phyloP scores from a whole-genome alignment of 2,113 vertebrate species.

The Malurus alboscapulatus region DNA sequence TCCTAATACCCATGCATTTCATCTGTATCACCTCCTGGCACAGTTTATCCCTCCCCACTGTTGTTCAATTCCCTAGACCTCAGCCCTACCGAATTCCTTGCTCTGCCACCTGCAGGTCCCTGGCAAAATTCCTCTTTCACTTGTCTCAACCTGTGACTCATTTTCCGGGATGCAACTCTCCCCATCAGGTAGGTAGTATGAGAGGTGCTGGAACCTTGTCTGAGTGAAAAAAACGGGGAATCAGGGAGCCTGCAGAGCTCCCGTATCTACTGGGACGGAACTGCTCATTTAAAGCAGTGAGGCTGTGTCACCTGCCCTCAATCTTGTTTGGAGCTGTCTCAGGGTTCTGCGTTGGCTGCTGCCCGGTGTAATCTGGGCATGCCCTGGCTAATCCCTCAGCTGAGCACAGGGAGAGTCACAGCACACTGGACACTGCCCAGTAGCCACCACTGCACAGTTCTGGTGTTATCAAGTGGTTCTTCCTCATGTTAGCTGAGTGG shows the following conservation, averaged over 20 bases:
- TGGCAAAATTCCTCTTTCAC: not conserved
- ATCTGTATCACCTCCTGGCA: not conserved
- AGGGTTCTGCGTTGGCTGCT: not conserved
- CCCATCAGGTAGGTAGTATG: too few relatives aligned
- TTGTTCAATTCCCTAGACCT: not conserved
- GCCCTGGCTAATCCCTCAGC: not conserved
- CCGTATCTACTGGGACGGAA: not conserved
- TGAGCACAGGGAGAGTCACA: not conserved
- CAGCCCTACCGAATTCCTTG: not conserved
- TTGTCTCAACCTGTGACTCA: not conserved
- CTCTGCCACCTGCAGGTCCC: not conserved
- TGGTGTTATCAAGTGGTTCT: not conserved
- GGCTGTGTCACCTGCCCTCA: not conserved
- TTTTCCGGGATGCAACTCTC: not conserved
- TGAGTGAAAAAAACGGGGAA: not conserved
- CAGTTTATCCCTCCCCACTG: not conserved
- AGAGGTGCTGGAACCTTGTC: not conserved
- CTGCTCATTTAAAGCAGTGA: not conserved
- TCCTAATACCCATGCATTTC: not conserved
- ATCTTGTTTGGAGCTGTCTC: not conserved
- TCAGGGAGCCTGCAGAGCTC: not conserved
- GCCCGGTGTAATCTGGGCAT: not conserved
- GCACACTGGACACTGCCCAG: not conserved
- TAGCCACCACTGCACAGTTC: not conserved
- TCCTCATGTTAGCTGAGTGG: not conserved